These are phyloP conservation scores for Orthosia gothica DNA, from an alignment of 2,888 invertebrate species.

Conservation along the genomic window DNA sequence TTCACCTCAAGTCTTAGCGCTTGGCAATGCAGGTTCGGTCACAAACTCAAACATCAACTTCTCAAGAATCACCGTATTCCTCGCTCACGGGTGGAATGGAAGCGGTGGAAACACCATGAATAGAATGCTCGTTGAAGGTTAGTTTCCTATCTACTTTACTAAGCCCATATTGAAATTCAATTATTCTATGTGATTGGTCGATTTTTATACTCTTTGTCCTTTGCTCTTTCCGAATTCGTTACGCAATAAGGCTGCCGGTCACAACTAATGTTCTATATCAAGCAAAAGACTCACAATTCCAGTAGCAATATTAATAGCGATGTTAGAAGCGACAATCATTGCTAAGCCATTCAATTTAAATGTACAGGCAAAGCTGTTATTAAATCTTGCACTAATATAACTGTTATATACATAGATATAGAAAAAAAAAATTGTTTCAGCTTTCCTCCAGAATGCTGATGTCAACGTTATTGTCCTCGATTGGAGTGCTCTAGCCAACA, in stretches of 20 bases:
- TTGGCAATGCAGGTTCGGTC: slow-evolving; percentile 68
- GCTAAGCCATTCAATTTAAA: neutral
- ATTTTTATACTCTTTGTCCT: no score
- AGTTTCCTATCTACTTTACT: neutral
- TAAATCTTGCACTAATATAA: neutral
- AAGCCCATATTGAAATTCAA: neutral
- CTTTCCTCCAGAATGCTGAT: slow-evolving; percentile 77
- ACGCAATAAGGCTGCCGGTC: no score
- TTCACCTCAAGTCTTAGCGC: slow-evolving; percentile 68
- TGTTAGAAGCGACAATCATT: neutral
- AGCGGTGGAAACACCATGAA: slow-evolving; percentile 77
- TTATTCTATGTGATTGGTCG: no score
- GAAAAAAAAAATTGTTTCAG: slow-evolving; percentile 66
- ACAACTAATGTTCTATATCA: neutral
- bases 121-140: slow-evolving; percentile 76
- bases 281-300: neutral
- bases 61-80: slow-evolving; percentile 74
- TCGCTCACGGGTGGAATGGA: slow-evolving; percentile 84
- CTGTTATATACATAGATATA: no score
- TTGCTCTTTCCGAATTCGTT: no score
- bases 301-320: neutral
- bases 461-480: slow-evolving; percentile 86
- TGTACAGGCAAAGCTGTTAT: neutral
- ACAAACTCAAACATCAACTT: slow-evolving; percentile 72
- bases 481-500: slow-evolving; percentile 83